phyloP scores from a whole-genome alignment of 2,888 invertebrate genomes.

The Euproctis similis region DNA sequence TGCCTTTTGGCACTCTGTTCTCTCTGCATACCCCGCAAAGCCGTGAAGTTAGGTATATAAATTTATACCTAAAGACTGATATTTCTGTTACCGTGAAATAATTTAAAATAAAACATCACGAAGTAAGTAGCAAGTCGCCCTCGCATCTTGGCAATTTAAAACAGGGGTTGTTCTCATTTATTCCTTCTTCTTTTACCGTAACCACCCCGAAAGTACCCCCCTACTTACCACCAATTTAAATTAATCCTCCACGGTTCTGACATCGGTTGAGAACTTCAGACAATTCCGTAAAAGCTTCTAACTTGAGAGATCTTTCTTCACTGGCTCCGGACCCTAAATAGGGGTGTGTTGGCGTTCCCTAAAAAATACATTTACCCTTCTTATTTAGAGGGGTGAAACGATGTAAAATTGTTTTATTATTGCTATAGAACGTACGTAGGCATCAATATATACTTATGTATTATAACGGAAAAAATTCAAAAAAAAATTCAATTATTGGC shows the following conservation, averaged over 20 bases:
- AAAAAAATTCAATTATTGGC: no score
- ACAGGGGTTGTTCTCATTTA: slow-evolving; percentile 53
- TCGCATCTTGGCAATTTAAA: slow-evolving; percentile 60
- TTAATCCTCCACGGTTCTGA: slow-evolving; percentile 23
- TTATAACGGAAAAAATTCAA: no score
- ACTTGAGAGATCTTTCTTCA: slow-evolving; percentile 28
- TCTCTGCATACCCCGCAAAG: no score
- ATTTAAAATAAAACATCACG: no score
- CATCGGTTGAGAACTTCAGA: slow-evolving; percentile 5
- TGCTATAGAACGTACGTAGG: no score
- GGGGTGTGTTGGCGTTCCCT: slow-evolving; percentile 35
- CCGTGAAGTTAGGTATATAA: slow-evolving; percentile 9
- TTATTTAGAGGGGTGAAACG: slow-evolving; percentile 45
- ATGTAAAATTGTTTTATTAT: slow-evolving; percentile 34
- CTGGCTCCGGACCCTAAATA: slow-evolving; percentile 28
- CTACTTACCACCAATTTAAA: slow-evolving; percentile 24
- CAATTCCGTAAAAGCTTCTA: slow-evolving; percentile 3
- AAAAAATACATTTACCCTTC: slow-evolving; percentile 46
- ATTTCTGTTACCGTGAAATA: no score
- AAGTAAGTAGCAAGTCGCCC: slow-evolving; percentile 26
- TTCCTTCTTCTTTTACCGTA: slow-evolving; percentile 54
- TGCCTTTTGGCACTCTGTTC: no score
- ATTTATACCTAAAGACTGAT: slow-evolving; percentile 49
- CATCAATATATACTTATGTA: no score
- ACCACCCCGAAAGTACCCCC: slow-evolving; percentile 25